phyloP scores from a whole-genome alignment of 2,888 invertebrate genomes.

The Eucriotettix oculatus region DNA sequence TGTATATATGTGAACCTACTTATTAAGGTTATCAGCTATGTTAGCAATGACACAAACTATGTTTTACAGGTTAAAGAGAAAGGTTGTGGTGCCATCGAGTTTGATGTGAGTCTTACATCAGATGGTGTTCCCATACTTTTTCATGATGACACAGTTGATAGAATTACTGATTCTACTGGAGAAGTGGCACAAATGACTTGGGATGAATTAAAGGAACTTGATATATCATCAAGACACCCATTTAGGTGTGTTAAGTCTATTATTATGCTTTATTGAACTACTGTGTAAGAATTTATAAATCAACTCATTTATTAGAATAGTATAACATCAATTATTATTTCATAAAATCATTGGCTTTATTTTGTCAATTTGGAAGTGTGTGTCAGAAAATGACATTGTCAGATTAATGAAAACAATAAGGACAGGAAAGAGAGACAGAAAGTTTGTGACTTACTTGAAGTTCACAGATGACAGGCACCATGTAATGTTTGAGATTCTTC shows the following conservation, averaged over 20 bases:
- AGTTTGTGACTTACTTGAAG: too few relatives aligned
- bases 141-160: conserved; percentile 55
- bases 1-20: too few relatives aligned
- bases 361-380: not conserved
- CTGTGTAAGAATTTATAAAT: not conserved
- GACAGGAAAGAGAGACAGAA: too few relatives aligned
- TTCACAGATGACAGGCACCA: too few relatives aligned
- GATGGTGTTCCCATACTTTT: conserved; percentile 60
- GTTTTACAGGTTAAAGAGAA: conserved; percentile 46
- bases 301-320: not conserved
- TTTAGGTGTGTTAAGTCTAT: conserved; percentile 31
- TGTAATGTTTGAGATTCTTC: too few relatives aligned
- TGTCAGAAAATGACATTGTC: too few relatives aligned
- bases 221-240: conserved; percentile 52
- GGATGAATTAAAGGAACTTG: conserved; percentile 41
- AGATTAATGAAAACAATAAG: too few relatives aligned
- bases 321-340: not conserved
- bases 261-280: not conserved
- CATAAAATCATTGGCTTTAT: not conserved
- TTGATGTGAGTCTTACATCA: conserved; percentile 55
- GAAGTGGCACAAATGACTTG: conserved; percentile 39
- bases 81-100: conserved; percentile 58
- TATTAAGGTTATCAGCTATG: too few relatives aligned
- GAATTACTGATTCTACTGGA: conserved; percentile 39
- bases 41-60: not conserved